Percentiles rank a stretch among this genome's conserved stretches.
phyloP scores from a whole-genome alignment of 1,140 invertebrate species.

The Ips typographus region DNA sequence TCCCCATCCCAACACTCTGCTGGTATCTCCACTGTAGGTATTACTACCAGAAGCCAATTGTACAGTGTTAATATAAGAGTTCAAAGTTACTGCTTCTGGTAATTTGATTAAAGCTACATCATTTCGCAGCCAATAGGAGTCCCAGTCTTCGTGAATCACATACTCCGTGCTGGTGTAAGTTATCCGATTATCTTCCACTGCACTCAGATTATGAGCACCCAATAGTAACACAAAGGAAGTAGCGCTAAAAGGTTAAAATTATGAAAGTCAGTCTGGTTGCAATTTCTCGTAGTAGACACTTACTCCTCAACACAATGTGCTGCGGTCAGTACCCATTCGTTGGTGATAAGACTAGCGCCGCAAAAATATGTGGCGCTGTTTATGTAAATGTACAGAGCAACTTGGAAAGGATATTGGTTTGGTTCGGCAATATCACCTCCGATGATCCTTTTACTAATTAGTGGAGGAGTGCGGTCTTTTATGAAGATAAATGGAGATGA shows the following conservation, averaged over 20 bases:
- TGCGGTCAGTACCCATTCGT: too few relatives aligned
- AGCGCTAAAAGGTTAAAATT: slow-evolving; percentile 18
- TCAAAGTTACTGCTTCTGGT: slow-evolving; percentile 24
- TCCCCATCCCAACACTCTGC: slow-evolving; percentile 34
- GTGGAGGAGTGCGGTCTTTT: too few relatives aligned
- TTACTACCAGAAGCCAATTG: slow-evolving; percentile 11
- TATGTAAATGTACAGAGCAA: too few relatives aligned
- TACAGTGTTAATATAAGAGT: slow-evolving; percentile 13
- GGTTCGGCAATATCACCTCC: too few relatives aligned
- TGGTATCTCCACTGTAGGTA: slow-evolving; percentile 15
- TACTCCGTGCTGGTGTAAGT: slow-evolving; percentile 8
- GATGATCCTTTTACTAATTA: too few relatives aligned
- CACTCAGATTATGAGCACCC: slow-evolving; percentile 26
- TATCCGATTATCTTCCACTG: neutral
- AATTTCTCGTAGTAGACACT: neutral
- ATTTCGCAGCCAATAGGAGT: slow-evolving; percentile 11
- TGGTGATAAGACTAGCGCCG: too few relatives aligned
- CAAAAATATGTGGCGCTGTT: too few relatives aligned
- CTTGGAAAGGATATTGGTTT: too few relatives aligned
- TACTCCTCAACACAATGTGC: slow-evolving; percentile 13
- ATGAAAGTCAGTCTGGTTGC: neutral
- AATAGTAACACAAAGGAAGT: slow-evolving; percentile 12
- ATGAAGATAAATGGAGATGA: too few relatives aligned
- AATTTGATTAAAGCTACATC: slow-evolving; percentile 37
- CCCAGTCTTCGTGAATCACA: slow-evolving; percentile 25